A percentile compares a stretch with the other conserved stretches of the same genome.
Evolutionary conservation across 2,113 vertebrate genomes (phyloP).

Genomic region (Petroica traversi): DNA sequence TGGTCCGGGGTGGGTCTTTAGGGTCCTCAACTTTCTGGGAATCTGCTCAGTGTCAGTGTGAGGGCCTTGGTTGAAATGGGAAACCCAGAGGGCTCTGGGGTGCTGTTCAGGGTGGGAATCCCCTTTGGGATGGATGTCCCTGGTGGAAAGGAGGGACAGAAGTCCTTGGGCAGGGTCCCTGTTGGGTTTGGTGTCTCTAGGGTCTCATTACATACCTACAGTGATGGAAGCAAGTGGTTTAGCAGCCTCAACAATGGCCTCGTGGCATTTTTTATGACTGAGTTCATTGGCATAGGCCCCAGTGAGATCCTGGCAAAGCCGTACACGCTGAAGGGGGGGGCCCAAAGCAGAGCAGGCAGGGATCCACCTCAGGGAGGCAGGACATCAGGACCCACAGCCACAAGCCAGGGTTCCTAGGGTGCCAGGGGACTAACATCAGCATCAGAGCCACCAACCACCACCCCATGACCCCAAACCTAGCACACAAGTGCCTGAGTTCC

Average conservation of each 20-base stretch:
- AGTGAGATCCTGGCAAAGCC: background rate
- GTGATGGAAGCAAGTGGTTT: background rate
- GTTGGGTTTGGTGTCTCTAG: background rate
- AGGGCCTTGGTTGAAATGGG: background rate
- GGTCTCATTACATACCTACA: background rate
- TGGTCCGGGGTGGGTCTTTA: background rate
- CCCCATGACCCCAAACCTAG: background rate
- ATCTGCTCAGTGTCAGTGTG: background rate
- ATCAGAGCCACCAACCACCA: background rate
- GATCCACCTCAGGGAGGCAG: background rate
- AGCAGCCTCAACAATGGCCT: background rate
- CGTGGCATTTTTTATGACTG: background rate
- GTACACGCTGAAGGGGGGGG: background rate
- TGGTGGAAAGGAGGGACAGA: background rate
- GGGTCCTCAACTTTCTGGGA: rapidly evolving
- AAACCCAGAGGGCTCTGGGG: background rate
- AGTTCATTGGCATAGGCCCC: rapidly evolving
- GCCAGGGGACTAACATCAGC: background rate
- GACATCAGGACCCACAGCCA: background rate
- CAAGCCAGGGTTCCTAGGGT: background rate
- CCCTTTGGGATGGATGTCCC: background rate
- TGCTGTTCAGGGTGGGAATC: background rate
- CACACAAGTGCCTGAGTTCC: background rate
- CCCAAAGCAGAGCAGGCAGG: conserved; percentile 44
- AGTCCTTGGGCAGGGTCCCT: background rate